Evolutionary conservation across 2,113 vertebrate genomes (phyloP).

Genomic region (Festucalex cinctus): DNA sequence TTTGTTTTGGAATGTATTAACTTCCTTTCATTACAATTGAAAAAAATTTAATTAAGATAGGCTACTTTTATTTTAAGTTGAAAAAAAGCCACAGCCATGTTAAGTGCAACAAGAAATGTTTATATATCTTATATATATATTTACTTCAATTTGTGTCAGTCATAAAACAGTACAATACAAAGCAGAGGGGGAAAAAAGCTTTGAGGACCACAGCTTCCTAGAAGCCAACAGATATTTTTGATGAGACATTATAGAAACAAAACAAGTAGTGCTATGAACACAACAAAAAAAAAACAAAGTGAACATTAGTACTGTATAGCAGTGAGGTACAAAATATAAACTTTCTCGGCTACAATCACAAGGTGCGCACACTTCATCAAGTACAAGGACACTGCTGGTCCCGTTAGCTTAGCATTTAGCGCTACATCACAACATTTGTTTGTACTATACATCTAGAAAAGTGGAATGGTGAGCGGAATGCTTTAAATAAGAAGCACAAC

Average conservation of each 20-base stretch:
- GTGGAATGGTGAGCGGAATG: not conserved
- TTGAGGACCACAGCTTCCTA: slow-evolving; percentile 43
- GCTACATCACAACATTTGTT: not conserved
- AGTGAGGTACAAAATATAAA: slow-evolving; percentile 27
- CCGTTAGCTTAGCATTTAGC: slow-evolving; percentile 1
- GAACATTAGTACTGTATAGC: not conserved
- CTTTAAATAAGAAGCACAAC: not conserved
- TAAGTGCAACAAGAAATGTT: not conserved
- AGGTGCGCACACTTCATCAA: slow-evolving; percentile 44
- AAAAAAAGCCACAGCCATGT: no score
- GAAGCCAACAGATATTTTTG: slow-evolving; percentile 52
- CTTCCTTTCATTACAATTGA: no score
- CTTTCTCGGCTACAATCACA: slow-evolving; percentile 37
- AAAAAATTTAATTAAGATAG: no score
- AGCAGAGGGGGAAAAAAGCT: not conserved
- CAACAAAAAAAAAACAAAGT: not conserved
- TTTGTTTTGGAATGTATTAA: no score
- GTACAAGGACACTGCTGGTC: slow-evolving; percentile 30
- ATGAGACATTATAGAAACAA: slow-evolving; percentile 37
- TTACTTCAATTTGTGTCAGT: not conserved
- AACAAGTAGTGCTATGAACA: slow-evolving; percentile 9
- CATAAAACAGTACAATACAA: not conserved
- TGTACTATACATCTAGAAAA: not conserved
- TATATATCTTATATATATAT: not conserved
- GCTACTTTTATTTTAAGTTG: no score